Base-by-base conservation (phyloP, 2,888 invertebrate species). In the Caenorhabditis sinica region DNA sequence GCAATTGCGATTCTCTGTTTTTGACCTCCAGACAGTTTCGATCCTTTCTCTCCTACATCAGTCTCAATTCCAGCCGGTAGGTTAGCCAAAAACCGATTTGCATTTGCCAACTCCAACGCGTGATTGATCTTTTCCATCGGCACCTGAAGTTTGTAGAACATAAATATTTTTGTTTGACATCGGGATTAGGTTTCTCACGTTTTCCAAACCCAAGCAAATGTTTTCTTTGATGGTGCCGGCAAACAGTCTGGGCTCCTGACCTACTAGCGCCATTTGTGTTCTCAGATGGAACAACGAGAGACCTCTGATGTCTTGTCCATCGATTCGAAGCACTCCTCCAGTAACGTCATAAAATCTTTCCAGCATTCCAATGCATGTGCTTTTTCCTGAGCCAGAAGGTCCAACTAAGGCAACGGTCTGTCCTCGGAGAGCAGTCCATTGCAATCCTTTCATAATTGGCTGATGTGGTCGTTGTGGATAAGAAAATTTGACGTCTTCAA, bases 221-320 rank as follows among this genome's bases (percentile, higher is more conserved):
- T 97, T 97, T 87, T 97, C 96, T 0, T 94, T 95, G 81, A 97
- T 96, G 13, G 96, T 96, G 74, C 96, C 95, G 93, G 96, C 81
- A 93, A 97, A 97, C 0, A 97, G 94, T 0, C 96, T 95, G 0
- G 97, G 97, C 92, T 97, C 97, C 93, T 97, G 97, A 4, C 96
- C 96, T 0, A 97, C 97, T 83, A 97, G 95, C 2, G 97, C 97
- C 85, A 97, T 95, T 86, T 96, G 95, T 58, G 95, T 94, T 80
- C 97, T 94, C 15, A 96, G 93, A 77, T 95, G 95, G 0, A 94
- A 91, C 30, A 96, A 92, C 0, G 95, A 95, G 89, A 96, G 93
- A 43, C 95, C 94, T 86, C 95, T 95, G 40, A 97, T 94, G 90
- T 96, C 90, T 53, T 90, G 82, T 43, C 91, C 93, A 87, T 94